Evolutionary conservation across 2,797 vertebrate species (phyloP), one percentile per base, ranked within the genome.

Genomic region (Phoeniculus purpureus): DNA sequence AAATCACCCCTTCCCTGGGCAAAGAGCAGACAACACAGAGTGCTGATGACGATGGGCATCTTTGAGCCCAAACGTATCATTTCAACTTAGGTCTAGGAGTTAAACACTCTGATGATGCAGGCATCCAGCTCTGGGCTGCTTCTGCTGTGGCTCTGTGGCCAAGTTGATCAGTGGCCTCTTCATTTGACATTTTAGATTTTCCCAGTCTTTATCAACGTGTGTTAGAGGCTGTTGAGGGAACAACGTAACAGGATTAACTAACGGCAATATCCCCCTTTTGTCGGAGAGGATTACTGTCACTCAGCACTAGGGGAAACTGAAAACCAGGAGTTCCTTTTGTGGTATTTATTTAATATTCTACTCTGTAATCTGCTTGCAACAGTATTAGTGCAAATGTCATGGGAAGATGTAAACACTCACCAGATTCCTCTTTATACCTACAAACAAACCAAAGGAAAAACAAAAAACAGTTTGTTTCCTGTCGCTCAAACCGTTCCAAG

Each of bases 261-360:
- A 97, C 93, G 91, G 95, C 94, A 97, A 96, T 89, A 97, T 97
- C 95, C 82, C 88, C 93, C 89, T 89, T 96, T 96, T 96, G 94
- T 97, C 95, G 90, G 85, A 95, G 79, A 75, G 91, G 96, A 98
- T 98, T 97, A 97, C 92, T 96, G 94, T 97, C 96, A 97, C 52
- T 97, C 93, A 96, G 90, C 94, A 68, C 83, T 62, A 73, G 95
- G 74, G 83, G 92, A 95, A 96, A 96, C 90, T 55, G 91, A 93
- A 96, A 96, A 95, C 81, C 71, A 70, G 85, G 90, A 95, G 94
- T 86, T 95, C 89, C 96, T 96, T 96, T 96, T 92, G 96, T 96
- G 85, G 90, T 95, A 97, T 98, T 97, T 97, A 97, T 97, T 97
- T 97, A 97, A 97, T 97, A 97, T 96, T 97, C 89, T 87, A 62